Base-by-base conservation (phyloP, 1,140 invertebrate species). In the Carposina sasakii region DNA sequence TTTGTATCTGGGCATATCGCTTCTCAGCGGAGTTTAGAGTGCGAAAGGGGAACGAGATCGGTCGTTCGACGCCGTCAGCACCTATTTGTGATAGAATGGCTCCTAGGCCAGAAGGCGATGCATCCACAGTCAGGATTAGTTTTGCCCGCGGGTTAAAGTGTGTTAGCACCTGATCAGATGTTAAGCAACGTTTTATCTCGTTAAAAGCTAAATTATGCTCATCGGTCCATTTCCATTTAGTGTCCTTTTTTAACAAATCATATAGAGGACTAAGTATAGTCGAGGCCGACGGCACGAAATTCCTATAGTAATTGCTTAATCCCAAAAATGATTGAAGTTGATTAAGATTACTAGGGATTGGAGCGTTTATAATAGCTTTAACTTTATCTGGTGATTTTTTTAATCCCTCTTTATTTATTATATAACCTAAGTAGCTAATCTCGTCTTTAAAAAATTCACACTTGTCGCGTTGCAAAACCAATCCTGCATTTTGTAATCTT, bases 311-410 rank as follows among this genome's bases (percentile, higher is more conserved):
- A 26, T 6, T 26, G 12, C 12, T 26, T 6, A n/a, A 4, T 10
- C 3, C 15, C 12, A 33, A 79, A 88, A 34, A 67, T 70, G 4
- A 74, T 60, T 52, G 86, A 64, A 0, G 82, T 79, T 76, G 60
- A 10, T 57, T 62, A 3, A 60, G 55, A 48, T 67, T 71, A 30
- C 37, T 57, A 9, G 82, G 84, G 4, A 36, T 33, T n/a, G 60
- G 52, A 12, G 54, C 66, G 0, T 69, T 49, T 20, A 49, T 13
- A 10, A 86, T 63, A 4, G 65, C 58, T 30, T 57, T 44, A 1
- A 75, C 53, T 42, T 87, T 86, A 6, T 59, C 63, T 5, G 72
- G 66, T 57, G 73, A 61, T 34, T 78, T 70, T 15, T 57, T 37
- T 3, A 83, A 52, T n/a, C 30, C 30, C 3, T 33, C 15, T n/a